Conservation (phyloP, 2,113 vertebrate genomes). For the Sinocyclocheilus maitianheensis region DNA sequence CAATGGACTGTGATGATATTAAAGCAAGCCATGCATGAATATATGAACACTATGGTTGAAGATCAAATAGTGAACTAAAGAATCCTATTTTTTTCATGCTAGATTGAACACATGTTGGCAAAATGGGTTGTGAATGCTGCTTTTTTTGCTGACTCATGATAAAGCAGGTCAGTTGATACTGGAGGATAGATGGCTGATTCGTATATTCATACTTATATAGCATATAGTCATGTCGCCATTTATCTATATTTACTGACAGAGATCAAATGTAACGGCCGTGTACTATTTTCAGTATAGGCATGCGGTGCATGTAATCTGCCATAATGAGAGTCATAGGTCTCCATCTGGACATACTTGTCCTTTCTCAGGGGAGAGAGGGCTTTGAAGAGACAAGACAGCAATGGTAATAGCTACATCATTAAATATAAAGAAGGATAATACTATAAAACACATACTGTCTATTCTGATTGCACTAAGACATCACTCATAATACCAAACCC, state of each 20-base stretch:
- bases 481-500: not conserved
- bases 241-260: constrained; percentile 58
- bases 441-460: not conserved
- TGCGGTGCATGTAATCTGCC: constrained; percentile 30
- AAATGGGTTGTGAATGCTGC: not conserved
- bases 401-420: constrained; percentile 8
- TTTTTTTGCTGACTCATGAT: constrained; percentile 47
- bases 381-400: constrained; percentile 7
- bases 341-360: constrained; percentile 25
- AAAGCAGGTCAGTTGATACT: constrained; percentile 46
- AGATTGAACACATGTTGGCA: constrained; percentile 20
- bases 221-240: constrained; percentile 60
- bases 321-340: constrained; percentile 16
- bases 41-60: not conserved
- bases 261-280: constrained; percentile 58
- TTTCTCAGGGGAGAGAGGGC: not conserved
- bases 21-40: not conserved
- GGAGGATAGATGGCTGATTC: not conserved
- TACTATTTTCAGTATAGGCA: constrained; percentile 56
- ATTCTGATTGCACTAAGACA: not conserved
- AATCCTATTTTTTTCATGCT: not conserved
- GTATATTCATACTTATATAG: constrained; percentile 39
- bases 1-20: not conserved
- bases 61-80: not conserved
- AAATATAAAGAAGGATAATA: not conserved